Conservation (phyloP, 2,113 vertebrate species). For the Struthio camelus region DNA sequence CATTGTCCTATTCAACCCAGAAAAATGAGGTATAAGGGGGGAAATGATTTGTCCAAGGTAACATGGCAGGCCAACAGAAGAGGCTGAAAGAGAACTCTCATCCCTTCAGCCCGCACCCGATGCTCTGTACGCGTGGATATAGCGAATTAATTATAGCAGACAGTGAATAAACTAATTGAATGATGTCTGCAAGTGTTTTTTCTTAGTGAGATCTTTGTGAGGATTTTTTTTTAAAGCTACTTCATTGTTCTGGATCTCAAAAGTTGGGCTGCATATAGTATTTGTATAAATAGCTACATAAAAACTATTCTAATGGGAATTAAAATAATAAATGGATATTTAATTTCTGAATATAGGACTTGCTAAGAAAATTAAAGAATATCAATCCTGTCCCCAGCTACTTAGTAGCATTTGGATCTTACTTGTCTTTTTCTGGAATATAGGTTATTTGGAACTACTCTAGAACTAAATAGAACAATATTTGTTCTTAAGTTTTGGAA, state of each 20-base stretch:
- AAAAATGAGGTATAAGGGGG: not conserved
- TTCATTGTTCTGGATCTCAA: not conserved
- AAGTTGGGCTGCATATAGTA: not conserved
- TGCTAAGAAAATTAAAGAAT: not conserved
- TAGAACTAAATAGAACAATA: not conserved
- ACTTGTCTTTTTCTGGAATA: not conserved
- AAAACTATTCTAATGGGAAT: not conserved
- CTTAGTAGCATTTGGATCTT: not conserved
- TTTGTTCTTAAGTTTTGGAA: not conserved
- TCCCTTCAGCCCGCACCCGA: rapidly evolving
- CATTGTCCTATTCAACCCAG: not conserved
- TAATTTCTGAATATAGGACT: not conserved
- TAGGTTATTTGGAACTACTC: not conserved
- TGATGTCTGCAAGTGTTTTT: not conserved
- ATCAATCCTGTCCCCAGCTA: not conserved
- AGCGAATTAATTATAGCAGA: not conserved
- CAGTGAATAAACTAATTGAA: not conserved
- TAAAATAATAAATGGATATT: not conserved
- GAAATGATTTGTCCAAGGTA: not conserved
- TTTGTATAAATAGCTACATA: not conserved
- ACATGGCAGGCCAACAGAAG: not conserved
- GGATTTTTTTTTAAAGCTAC: not conserved
- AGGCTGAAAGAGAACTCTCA: not conserved
- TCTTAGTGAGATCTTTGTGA: not conserved
- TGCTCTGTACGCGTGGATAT: rapidly evolving